phyloP scores from a whole-genome alignment of 2,888 invertebrate genomes.

The Agrotis segetum region DNA sequence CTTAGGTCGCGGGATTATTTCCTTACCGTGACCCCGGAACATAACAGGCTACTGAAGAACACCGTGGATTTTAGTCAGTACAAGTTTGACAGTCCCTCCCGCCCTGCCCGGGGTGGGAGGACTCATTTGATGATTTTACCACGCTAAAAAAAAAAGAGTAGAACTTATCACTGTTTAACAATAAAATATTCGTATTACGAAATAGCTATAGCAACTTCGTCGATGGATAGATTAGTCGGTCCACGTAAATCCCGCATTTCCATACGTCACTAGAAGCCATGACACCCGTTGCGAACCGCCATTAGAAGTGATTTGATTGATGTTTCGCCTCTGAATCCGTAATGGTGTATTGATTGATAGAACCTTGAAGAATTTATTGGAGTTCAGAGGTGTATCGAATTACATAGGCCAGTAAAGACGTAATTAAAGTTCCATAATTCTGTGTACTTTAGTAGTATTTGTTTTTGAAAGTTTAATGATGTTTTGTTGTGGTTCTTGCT shows the following conservation, averaged over 20 bases:
- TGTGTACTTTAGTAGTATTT: constrained; percentile 36
- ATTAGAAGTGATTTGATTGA: constrained; percentile 69
- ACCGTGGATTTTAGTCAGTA: too few relatives aligned
- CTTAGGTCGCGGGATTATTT: too few relatives aligned
- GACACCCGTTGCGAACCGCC: constrained; percentile 51
- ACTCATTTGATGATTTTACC: too few relatives aligned
- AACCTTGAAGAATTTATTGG: constrained; percentile 36
- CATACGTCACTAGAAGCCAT: constrained; percentile 55
- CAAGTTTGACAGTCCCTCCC: too few relatives aligned
- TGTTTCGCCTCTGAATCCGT: constrained; percentile 58
- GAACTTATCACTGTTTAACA: neutral
- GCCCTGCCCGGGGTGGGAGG: too few relatives aligned
- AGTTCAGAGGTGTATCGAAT: constrained; percentile 47
- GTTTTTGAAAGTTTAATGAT: constrained; percentile 26
- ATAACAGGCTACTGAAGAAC: too few relatives aligned
- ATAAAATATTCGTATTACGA: neutral
- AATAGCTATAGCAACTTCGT: constrained; percentile 8
- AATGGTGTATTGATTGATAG: constrained; percentile 61
- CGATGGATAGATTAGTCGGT: constrained; percentile 44
- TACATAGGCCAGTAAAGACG: constrained; percentile 17
- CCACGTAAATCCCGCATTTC: constrained; percentile 44
- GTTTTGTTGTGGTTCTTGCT: constrained; percentile 4
- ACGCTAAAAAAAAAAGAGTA: too few relatives aligned
- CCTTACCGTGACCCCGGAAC: too few relatives aligned
- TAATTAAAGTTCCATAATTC: constrained; percentile 34